Percentiles rank a stretch among this genome's conserved stretches.
These are phyloP conservation scores for Cheilosia soror DNA, from an alignment of 2,888 invertebrate species.

Conservation along the genomic window DNA sequence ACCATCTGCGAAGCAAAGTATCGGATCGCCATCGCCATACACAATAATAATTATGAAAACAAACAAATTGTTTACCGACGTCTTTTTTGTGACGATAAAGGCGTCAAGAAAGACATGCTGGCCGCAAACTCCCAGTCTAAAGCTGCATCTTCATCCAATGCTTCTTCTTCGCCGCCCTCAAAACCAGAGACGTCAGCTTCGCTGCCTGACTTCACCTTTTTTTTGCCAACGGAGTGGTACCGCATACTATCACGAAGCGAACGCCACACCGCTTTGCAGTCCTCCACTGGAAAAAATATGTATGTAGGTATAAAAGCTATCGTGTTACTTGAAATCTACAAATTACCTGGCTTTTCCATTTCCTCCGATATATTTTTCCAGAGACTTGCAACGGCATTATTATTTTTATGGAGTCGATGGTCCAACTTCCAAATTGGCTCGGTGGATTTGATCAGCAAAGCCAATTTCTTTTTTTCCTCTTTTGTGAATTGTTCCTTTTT, in stretches of 20 bases:
- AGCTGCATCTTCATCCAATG: not conserved
- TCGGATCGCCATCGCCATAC: too few relatives aligned
- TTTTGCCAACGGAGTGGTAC: not conserved
- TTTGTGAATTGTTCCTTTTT: not conserved
- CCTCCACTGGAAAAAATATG: not conserved
- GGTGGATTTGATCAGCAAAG: not conserved
- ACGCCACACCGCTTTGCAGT: not conserved
- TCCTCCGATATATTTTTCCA: not conserved
- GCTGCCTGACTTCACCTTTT: not conserved
- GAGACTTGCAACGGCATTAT: not conserved
- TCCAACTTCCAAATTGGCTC: not conserved
- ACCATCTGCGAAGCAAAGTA: too few relatives aligned
- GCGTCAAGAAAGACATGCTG: too few relatives aligned
- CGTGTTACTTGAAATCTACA: not conserved
- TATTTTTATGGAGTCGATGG: not conserved
- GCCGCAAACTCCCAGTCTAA: not conserved
- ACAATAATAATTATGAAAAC: too few relatives aligned
- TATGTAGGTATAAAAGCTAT: not conserved
- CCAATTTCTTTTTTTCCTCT: not conserved
- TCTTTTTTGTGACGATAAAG: too few relatives aligned
- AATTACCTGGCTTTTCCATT: not conserved
- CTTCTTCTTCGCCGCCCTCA: not conserved
- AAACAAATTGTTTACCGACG: too few relatives aligned
- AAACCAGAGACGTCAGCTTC: too few relatives aligned
- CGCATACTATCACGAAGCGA: not conserved